A percentile compares a stretch with the other conserved stretches of the same genome.
These are phyloP conservation scores for Telmatochromis brichardi DNA, from an alignment of 2,113 vertebrate species.

Conservation along the genomic window DNA sequence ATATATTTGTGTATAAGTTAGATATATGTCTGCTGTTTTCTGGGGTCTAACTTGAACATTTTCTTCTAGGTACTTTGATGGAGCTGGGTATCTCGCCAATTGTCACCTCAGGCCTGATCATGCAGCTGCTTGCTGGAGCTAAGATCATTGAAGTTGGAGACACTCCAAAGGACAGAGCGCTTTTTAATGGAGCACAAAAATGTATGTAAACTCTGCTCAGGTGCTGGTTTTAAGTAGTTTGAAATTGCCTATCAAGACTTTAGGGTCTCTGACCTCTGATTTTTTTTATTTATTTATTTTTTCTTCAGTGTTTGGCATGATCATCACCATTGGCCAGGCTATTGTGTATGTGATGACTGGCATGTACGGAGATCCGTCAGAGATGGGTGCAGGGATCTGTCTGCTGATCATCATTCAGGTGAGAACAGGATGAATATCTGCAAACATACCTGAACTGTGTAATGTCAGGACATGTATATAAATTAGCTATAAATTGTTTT, in stretches of 20 bases:
- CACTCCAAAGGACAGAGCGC: conserved; percentile 95
- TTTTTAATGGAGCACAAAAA: conserved; percentile 99
- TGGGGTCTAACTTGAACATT: background rate
- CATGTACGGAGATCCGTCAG: conserved; percentile 98
- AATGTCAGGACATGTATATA: background rate
- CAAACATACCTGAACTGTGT: background rate
- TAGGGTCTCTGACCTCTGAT: background rate
- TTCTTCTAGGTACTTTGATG: conserved; percentile 87
- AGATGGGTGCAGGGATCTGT: conserved; percentile 98
- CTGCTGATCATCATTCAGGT: conserved; percentile 98
- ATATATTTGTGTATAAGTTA: background rate
- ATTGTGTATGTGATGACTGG: conserved; percentile 99
- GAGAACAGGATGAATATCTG: background rate
- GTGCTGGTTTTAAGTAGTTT: background rate
- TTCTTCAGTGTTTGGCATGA: conserved; percentile 93
- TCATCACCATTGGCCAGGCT: conserved; percentile 96
- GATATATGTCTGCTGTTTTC: background rate
- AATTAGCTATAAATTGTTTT: background rate
- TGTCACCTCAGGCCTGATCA: conserved; percentile 96
- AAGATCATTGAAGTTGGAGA: conserved; percentile 99
- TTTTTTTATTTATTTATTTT: background rate
- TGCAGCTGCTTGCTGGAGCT: conserved; percentile 96
- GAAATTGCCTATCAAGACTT: background rate
- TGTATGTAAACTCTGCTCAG: conserved; percentile 57
- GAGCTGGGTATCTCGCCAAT: conserved; percentile 98